Conservation (phyloP, 2,888 invertebrate species). For the Sycophila texana region DNA sequence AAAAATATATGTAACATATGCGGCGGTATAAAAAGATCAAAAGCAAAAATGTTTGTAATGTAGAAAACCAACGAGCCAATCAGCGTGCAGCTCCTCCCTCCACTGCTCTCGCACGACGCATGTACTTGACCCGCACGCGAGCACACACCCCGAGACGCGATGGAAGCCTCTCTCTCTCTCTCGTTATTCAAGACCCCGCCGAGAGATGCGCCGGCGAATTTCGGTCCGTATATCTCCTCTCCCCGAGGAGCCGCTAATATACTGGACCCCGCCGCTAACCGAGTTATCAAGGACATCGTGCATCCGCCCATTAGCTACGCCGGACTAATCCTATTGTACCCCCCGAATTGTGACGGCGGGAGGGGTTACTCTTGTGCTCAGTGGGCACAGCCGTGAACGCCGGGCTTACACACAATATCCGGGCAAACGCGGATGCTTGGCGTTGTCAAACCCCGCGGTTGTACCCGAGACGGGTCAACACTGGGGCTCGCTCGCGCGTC, state of each 20-base stretch:
- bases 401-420: not conserved
- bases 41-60: conserved; percentile 72
- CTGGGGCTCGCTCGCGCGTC: not conserved
- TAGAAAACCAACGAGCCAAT: conserved; percentile 74
- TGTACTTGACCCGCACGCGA: conserved; percentile 56
- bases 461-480: not conserved
- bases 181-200: not conserved
- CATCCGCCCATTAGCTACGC: not conserved
- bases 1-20: conserved; percentile 58
- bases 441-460: not conserved
- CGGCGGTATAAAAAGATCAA: conserved; percentile 65
- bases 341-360: not conserved
- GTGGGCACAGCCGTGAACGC: too few species aligned
- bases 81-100: conserved; percentile 73
- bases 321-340: not conserved
- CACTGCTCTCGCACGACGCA: conserved; percentile 65
- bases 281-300: not conserved
- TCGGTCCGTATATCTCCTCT: not conserved
- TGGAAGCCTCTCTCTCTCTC: conserved; percentile 56
- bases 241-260: not conserved
- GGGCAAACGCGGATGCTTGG: not conserved
- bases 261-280: not conserved
- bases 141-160: conserved; percentile 64
- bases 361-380: too few species aligned
- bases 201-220: not conserved